Percentiles rank a stretch among this genome's conserved stretches.
Evolutionary conservation across 2,797 vertebrate genomes (phyloP).

Genomic region (Propithecus perrieri): DNA sequence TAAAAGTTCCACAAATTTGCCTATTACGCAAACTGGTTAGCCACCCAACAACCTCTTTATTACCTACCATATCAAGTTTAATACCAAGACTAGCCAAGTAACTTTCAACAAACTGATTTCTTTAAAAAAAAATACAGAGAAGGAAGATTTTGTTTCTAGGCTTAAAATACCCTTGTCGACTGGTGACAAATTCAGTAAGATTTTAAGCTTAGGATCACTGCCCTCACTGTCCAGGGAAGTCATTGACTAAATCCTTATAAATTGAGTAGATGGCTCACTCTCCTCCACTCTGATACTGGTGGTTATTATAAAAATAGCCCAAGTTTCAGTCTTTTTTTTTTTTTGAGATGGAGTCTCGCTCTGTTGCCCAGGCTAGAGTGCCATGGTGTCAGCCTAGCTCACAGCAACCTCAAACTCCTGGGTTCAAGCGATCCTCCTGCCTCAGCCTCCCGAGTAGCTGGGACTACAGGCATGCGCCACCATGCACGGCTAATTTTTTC

Average conservation of each 20-base stretch:
- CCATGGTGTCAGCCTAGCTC: no score
- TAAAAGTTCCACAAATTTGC: neutral
- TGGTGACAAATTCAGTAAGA: neutral
- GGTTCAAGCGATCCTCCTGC: no score
- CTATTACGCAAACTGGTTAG: neutral
- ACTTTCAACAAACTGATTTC: constrained; percentile 15
- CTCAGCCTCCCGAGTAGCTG: no score
- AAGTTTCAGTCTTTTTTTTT: neutral
- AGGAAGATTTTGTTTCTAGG: constrained; percentile 24
- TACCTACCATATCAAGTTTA: neutral
- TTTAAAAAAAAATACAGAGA: neutral
- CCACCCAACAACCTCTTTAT: neutral
- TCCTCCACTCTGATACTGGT: neutral
- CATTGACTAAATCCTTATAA: neutral
- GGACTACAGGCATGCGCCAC: no score
- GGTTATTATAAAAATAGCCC: neutral
- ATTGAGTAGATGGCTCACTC: neutral
- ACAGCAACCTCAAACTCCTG: no score
- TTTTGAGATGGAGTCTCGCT: no score
- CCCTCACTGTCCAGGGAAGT: neutral
- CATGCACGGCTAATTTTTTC: no score
- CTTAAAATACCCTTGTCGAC: constrained; percentile 15
- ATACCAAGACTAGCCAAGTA: neutral
- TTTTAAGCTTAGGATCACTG: neutral
- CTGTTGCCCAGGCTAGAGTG: no score